Evolutionary conservation across 2,113 vertebrate species (phyloP), one percentile per base, ranked within the genome.

Genomic region (Seriola rivoliana): DNA sequence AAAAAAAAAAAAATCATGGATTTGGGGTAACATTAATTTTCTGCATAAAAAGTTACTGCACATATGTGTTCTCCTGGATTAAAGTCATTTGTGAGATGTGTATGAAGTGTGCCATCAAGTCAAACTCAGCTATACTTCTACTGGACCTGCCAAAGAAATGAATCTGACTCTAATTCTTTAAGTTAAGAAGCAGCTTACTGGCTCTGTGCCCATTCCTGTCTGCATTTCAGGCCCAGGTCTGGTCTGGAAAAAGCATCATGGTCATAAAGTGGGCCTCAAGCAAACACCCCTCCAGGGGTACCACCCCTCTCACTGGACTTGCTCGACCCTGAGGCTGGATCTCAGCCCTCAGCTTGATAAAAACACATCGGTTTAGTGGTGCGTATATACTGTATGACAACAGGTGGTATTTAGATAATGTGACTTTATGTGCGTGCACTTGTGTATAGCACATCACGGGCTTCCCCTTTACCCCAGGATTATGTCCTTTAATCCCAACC

Each of bases 171-270:
- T 64, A 48, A 79, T 77, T 73, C 36, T 68, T 70, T 25, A 70
- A 87, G 85, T 82, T 63, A 70, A 79, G 84, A 76, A 85, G 79
- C 78, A 88, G 82, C 76, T 71, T 32, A 23, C 54, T 91, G 87
- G 90, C 91, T 80, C 75, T 4, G 38, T 38, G 86, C 92, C 85
- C 75, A 65, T 85, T 85, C 71, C 57, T 48, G 78, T 89, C 85
- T 92, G 88, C 58, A 34, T 80, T 91, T 88, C 84, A 87, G 80
- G 9, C 62, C 21, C 66, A 71, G 64, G 50, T 85, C 87, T 81
- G 75, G 84, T 93, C 94, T 95, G 94, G 92, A 93, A 95, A 95
- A 95, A 82, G 82, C 89, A 95, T 95, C 94, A 95, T 12, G 82
- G 59, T 80, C 88, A 80, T 94, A 93, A 95, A 95, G 75, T 81